Percentiles rank a stretch among this genome's conserved stretches.
Evolutionary conservation across 1,140 invertebrate species (phyloP).

Genomic region (Physella acuta): DNA sequence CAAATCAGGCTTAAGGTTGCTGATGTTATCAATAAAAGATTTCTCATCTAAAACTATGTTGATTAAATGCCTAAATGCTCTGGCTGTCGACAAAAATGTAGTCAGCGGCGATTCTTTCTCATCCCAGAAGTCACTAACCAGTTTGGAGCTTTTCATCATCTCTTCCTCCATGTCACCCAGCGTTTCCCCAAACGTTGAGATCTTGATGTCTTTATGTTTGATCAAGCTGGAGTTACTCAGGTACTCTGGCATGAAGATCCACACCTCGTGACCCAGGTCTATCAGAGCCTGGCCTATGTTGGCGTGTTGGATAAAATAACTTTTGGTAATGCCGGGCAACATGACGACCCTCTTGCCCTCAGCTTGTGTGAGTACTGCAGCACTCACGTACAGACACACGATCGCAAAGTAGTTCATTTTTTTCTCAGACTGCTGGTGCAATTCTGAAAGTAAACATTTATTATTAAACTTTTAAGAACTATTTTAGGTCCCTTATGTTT

Average conservation of each 20-base stretch:
- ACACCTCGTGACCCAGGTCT: conserved; percentile 24
- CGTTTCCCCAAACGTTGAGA: conserved; percentile 6
- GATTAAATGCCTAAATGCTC: not conserved
- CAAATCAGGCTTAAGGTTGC: conserved; percentile 11
- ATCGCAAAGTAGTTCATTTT: too few relatives aligned
- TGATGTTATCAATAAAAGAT: not conserved
- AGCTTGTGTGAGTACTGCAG: too few relatives aligned
- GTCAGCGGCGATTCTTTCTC: not conserved
- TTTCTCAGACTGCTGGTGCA: too few relatives aligned
- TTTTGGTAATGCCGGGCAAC: conserved; percentile 11
- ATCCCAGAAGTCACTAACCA: conserved; percentile 16
- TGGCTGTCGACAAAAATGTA: too few relatives aligned
- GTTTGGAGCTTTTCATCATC: not conserved
- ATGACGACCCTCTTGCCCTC: conserved; percentile 19
- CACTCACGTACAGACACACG: too few relatives aligned
- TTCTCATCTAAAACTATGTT: conserved; percentile 7
- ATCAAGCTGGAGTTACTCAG: conserved; percentile 6
- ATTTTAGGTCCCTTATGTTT: too few relatives aligned
- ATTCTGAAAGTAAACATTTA: too few relatives aligned
- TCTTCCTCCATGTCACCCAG: not conserved
- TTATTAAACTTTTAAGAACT: too few relatives aligned
- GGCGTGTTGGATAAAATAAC: conserved; percentile 19
- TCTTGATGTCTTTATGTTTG: conserved; percentile 6
- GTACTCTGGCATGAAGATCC: conserved; percentile 20
- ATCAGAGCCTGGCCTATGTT: conserved; percentile 15